Conservation (phyloP, 2,888 invertebrate genomes). For the Odontocolon sp. region DNA sequence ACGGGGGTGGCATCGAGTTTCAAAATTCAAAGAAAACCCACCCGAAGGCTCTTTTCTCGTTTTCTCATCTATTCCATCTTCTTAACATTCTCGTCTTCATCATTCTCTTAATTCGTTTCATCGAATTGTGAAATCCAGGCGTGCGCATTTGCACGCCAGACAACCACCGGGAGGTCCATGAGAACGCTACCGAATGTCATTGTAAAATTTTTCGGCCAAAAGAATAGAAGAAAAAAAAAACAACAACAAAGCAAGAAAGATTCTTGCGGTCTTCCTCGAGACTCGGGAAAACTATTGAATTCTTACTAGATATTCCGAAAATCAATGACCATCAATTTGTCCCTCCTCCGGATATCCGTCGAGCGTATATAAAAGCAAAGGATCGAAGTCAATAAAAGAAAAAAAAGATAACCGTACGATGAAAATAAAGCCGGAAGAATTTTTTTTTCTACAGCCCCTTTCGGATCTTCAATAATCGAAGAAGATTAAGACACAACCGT, state of each 20-base stretch:
- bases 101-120: conserved; percentile 36
- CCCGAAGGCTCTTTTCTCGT: background rate
- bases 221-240: background rate
- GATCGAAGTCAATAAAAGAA: background rate
- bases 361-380: no score
- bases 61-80: background rate
- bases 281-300: background rate
- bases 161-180: conserved; percentile 1
- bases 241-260: no score
- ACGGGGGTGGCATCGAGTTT: conserved; percentile 4
- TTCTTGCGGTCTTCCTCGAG: background rate
- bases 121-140: conserved; percentile 33
- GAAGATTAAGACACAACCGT: conserved; percentile 1
- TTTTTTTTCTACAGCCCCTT: no score
- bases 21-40: conserved; percentile 31
- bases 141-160: conserved; percentile 23
- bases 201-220: conserved; percentile 37
- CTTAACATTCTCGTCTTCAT: background rate
- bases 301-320: background rate
- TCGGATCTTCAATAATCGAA: conserved; percentile 25
- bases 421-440: no score
- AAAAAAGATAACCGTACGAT: no score
- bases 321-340: background rate
- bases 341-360: conserved; percentile 9
- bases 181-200: conserved; percentile 66